Percentiles rank a stretch among this genome's conserved stretches.
These are phyloP conservation scores for Daboia siamensis DNA, from an alignment of 2,113 vertebrate species.

Conservation along the genomic window DNA sequence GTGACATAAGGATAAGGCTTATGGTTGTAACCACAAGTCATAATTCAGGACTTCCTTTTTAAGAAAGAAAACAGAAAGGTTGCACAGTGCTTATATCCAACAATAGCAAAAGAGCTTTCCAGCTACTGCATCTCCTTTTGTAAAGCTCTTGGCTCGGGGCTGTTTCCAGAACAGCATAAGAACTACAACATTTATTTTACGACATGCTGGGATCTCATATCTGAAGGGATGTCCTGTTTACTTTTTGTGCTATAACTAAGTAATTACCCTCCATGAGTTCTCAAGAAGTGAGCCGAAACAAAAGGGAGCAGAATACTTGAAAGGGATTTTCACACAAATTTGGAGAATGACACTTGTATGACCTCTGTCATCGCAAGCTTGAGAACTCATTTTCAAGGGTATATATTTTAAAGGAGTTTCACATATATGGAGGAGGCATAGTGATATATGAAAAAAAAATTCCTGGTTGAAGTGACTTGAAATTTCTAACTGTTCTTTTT, in stretches of 20 bases:
- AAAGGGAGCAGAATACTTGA: constrained; percentile 59
- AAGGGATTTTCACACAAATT: constrained; percentile 72
- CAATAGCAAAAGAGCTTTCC: constrained; percentile 56
- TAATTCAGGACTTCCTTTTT: constrained; percentile 53
- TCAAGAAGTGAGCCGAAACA: constrained; percentile 66
- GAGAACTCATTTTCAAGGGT: constrained; percentile 64
- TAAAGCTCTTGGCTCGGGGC: constrained; percentile 64
- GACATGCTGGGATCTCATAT: constrained; percentile 72
- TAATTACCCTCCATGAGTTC: constrained; percentile 64
- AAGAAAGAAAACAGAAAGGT: constrained; percentile 38
- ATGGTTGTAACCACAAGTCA: constrained; percentile 54
- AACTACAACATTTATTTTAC: constrained; percentile 67
- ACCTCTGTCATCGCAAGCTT: constrained; percentile 68
- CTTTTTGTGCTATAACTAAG: constrained; percentile 64
- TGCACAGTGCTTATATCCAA: constrained; percentile 66
- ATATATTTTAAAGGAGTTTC: constrained; percentile 58
- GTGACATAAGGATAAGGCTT: constrained; percentile 65
- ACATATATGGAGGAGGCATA: constrained; percentile 44
- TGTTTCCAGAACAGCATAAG: constrained; percentile 69
- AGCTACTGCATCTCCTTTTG: constrained; percentile 58
- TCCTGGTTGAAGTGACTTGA: constrained; percentile 8
- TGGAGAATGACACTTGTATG: constrained; percentile 70
- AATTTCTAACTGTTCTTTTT: constrained; percentile 43
- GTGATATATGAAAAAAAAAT: constrained; percentile 25
- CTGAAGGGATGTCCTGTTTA: constrained; percentile 80